Base-by-base conservation (phyloP, 2,113 vertebrate genomes). In the Sula dactylatra region DNA sequence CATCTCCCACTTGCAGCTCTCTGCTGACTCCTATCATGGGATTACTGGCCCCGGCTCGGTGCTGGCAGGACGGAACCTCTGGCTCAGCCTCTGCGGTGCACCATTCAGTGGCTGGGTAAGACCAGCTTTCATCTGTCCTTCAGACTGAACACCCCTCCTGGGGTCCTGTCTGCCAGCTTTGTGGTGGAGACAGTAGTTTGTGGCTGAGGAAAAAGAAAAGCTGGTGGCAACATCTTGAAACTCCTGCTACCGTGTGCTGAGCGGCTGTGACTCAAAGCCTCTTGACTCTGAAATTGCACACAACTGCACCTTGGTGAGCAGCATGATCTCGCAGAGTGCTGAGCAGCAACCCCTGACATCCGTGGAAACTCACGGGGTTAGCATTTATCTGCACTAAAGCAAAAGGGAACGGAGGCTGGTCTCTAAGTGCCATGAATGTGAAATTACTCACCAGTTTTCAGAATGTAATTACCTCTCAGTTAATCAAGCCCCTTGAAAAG, bases 231-330 rank as follows among this genome's bases (percentile, higher is more conserved):
- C 1, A 1, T 70, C 90, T 62, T 77, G 66, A 58, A 85, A 64
- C 29, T 80, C 13, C 71, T 79, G 86, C 74, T 73, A 10, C 82
- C 3, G 0, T 67, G 67, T 54, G 62, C 79, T 15, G 40, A 55
- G 62, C 10, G 27, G 22, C 90, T 50, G 70, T 92, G 93, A 92
- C 50, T 93, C 88, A 94, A 90, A 95, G 66, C 16, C 71, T 94
- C 55, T 80, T 92, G 90, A 88, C 90, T 80, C 70, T 45, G 71
- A 72, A 91, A 76, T 9, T 42, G 66, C 84, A 82, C 45, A 55
- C 16, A 52, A 10, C 36, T 31, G 73, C 69, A 58, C 31, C 64
- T 80, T 3, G 1, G 67, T 52, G 45, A 93, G 61, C 49, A 65
- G 86, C 5, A 1, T 32, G 56, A 67, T 55, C 84, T 91, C 13